These are phyloP conservation scores for Catocala sponsa DNA, from an alignment of 2,888 invertebrate species.

Conservation along the genomic window DNA sequence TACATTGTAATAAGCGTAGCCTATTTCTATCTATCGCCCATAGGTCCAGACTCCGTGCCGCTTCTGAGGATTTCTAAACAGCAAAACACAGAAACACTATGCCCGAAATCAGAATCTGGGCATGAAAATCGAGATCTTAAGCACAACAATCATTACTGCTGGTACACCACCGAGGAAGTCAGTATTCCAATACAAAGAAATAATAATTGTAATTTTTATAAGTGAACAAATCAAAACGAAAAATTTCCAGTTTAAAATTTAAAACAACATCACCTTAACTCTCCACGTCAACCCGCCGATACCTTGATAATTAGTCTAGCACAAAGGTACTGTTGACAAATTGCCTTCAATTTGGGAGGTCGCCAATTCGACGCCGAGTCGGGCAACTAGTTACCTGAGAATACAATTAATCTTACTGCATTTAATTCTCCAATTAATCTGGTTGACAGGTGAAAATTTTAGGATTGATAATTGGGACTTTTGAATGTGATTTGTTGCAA, in stretches of 20 bases:
- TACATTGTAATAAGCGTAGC: too few relatives aligned
- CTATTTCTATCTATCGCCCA: too few relatives aligned
- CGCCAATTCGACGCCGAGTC: constrained; percentile 48
- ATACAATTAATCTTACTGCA: constrained; percentile 53
- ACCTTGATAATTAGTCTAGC: constrained; percentile 48
- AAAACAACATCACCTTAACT: constrained; percentile 32
- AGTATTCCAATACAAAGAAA: too few relatives aligned
- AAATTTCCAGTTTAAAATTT: background rate
- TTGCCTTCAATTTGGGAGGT: constrained; percentile 53
- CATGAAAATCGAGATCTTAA: too few relatives aligned
- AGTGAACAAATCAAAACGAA: background rate
- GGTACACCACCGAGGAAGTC: too few relatives aligned
- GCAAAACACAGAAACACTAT: too few relatives aligned
- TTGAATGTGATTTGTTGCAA: background rate
- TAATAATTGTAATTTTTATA: too few relatives aligned
- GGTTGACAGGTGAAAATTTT: constrained; percentile 22
- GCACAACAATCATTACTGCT: too few relatives aligned
- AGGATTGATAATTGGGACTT: background rate
- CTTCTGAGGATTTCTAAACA: too few relatives aligned
- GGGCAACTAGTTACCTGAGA: constrained; percentile 33
- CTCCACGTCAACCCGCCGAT: constrained; percentile 43
- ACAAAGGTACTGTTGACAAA: constrained; percentile 51
- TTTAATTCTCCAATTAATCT: constrained; percentile 46
- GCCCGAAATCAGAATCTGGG: too few relatives aligned
- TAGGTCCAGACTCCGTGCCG: too few relatives aligned